Base-by-base conservation (phyloP, 2,113 vertebrate genomes). In the Zosterops lateralis region DNA sequence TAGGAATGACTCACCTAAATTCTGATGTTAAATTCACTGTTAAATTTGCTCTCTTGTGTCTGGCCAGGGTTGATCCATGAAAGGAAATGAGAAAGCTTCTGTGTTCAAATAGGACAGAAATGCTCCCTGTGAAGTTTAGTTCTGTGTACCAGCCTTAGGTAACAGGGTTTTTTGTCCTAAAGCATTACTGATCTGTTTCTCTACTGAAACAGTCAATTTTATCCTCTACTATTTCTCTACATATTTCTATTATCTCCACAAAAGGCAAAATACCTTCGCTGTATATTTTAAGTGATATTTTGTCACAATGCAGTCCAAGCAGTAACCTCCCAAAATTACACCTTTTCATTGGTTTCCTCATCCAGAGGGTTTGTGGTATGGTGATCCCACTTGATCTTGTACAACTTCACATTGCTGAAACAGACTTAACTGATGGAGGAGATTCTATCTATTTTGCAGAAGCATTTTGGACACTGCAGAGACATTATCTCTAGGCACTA, bases 1-100 rank as follows among this genome's bases (percentile, higher is more conserved):
- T 18, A 65, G 51, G 77, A 91, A 87, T 70, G 71, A 61, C 81
- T 93, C 81, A 66, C 66, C 68, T 93, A 67, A 89, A 90, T 71
- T 67, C 65, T 75, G 68, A 53, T 4, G 4, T 74, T 76, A 83
- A 50, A 61, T 90, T 89, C 78, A 77, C 64, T 79, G 95, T 45
- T 58, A 36, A 17, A 80, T 85, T 87, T 85, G 40, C 78, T 92
- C 31, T 61, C 82, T 60, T 80, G 14, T 90, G 31, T 88, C 83
- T 92, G 68, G 74, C 58, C 61, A 87, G 74, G 84, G 21, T 32
- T 72, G 42, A 84, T 72, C 61, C 36, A 42, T 45, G 38, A 1
- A 2, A 89, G 54, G 42, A 77, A 51, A 19, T 44, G 34, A 78
- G 76, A 89, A 89, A 85, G 19, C 12, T 31, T 75, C 7, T 65